phyloP scores from a whole-genome alignment of 1,140 invertebrate species.

The Oncopeltus fasciatus region DNA sequence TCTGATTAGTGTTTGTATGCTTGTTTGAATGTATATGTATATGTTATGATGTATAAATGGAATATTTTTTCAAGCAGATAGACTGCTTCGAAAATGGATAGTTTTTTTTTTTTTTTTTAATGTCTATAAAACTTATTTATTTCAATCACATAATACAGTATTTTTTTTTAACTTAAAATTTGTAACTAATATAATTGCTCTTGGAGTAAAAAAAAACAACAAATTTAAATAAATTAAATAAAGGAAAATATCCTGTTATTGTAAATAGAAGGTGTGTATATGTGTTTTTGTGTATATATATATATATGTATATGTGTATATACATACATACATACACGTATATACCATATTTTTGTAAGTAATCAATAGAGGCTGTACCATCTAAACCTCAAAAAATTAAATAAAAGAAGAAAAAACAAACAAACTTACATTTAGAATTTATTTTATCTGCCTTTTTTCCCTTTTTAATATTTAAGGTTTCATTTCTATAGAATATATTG shows the following conservation, averaged over 20 bases:
- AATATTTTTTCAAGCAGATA: background rate
- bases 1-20: background rate
- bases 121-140: background rate
- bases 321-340: background rate
- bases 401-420: background rate
- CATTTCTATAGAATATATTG: too few relatives aligned
- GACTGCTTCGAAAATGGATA: background rate
- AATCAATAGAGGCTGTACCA: background rate
- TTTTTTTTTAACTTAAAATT: background rate
- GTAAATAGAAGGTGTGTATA: background rate
- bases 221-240: too few relatives aligned
- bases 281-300: background rate
- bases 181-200: background rate
- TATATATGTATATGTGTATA: conserved; percentile 1
- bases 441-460: too few relatives aligned
- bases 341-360: background rate
- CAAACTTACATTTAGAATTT: background rate
- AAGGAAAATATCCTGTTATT: background rate
- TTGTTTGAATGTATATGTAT: background rate
- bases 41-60: background rate
- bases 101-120: background rate
- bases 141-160: background rate
- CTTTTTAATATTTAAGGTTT: too few relatives aligned
- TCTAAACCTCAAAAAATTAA: background rate
- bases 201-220: background rate